phyloP scores from a whole-genome alignment of 2,113 vertebrate genomes.

The Leptobrachium leishanense region DNA sequence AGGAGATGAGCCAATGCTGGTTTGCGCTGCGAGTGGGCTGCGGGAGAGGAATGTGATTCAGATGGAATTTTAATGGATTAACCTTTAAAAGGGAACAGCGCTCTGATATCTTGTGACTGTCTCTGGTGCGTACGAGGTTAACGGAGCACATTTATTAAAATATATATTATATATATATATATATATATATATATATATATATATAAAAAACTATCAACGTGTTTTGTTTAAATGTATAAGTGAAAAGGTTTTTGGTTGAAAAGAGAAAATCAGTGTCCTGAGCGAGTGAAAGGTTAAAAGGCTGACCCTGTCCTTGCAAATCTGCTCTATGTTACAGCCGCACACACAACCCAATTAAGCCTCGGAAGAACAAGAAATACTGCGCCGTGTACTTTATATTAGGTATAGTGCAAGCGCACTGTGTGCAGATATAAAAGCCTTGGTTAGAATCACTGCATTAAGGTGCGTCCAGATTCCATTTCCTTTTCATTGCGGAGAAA shows the following conservation, averaged over 20 bases:
- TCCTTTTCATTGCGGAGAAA: not conserved
- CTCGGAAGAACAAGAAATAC: not conserved
- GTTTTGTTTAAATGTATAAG: no score
- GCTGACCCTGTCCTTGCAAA: not conserved
- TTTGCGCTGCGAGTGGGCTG: not conserved
- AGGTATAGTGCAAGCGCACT: not conserved
- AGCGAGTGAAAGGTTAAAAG: slow-evolving; percentile 3
- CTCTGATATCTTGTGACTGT: not conserved
- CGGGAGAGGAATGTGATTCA: not conserved
- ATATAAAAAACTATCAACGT: no score
- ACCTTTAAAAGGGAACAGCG: not conserved
- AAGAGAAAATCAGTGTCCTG: not conserved
- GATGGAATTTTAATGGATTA: not conserved
- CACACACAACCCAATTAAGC: slow-evolving; percentile 23
- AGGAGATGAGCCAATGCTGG: not conserved
- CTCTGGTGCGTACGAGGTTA: not conserved
- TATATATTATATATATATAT: no score
- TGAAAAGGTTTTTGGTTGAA: no score
- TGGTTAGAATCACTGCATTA: not conserved
- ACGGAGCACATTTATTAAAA: not conserved
- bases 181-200: no score
- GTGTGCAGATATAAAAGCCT: not conserved
- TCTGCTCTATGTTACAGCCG: slow-evolving; percentile 9
- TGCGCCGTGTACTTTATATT: not conserved
- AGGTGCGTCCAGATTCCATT: not conserved